phyloP scores from a whole-genome alignment of 1,140 invertebrate species.

The Anagrus nilaparvatae region DNA sequence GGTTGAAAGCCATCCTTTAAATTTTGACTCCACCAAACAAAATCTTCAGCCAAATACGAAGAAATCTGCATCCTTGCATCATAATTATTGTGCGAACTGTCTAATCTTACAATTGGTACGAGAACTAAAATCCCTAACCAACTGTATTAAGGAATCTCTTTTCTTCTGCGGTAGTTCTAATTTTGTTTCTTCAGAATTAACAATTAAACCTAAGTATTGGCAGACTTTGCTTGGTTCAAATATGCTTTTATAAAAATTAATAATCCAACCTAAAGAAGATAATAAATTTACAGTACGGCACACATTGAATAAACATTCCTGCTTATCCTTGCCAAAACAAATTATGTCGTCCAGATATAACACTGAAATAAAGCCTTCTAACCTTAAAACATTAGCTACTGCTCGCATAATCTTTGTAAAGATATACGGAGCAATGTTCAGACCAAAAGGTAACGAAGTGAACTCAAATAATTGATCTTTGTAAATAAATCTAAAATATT shows the following conservation, averaged over 20 bases:
- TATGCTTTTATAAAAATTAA: conserved; percentile 1
- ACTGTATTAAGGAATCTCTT: neutral
- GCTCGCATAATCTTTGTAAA: conserved; percentile 3
- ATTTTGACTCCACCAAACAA: too few species aligned
- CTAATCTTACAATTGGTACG: neutral
- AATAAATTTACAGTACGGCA: neutral
- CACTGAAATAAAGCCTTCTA: neutral
- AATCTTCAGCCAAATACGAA: too few species aligned
- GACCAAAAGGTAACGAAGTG: conserved; percentile 4
- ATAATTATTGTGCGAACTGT: conserved; percentile 2
- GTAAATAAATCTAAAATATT: too few species aligned
- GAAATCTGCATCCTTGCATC: too few species aligned
- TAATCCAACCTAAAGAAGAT: conserved; percentile 1
- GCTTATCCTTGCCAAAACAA: neutral
- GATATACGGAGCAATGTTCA: neutral
- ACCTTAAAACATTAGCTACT: neutral
- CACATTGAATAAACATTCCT: neutral
- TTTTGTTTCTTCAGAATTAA: neutral
- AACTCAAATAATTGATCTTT: too few species aligned
- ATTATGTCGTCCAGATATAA: neutral
- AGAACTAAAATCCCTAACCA: neutral
- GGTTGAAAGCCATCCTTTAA: too few species aligned
- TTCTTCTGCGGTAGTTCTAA: conserved; percentile 4
- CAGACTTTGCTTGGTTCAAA: neutral
- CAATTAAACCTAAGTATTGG: conserved; percentile 4